phyloP scores from a whole-genome alignment of 2,888 invertebrate species.

The Rhamnusium bicolor region DNA sequence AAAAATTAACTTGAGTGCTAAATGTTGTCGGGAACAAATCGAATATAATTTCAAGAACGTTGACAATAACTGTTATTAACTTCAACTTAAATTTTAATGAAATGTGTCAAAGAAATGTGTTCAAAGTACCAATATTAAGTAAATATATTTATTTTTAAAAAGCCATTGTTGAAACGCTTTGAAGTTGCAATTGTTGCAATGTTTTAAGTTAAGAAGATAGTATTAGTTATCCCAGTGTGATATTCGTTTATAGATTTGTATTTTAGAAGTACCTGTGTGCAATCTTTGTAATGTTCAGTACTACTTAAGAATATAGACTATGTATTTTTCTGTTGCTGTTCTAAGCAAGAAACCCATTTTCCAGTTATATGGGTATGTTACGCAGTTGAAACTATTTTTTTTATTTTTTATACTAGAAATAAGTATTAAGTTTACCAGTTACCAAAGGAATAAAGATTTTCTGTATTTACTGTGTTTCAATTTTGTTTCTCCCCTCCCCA shows the following conservation, averaged over 20 bases:
- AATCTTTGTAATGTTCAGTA: constrained; percentile 11
- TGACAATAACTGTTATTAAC: too few relatives aligned
- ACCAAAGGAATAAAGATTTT: background rate
- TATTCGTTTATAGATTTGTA: constrained; percentile 1
- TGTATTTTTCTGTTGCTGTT: constrained; percentile 1
- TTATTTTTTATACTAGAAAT: background rate
- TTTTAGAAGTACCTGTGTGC: constrained; percentile 8
- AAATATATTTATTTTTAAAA: background rate
- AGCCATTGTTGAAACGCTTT: background rate
- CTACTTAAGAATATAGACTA: constrained; percentile 5
- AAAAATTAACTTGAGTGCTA: too few relatives aligned
- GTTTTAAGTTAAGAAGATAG: background rate
- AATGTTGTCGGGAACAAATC: too few relatives aligned
- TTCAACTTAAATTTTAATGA: too few relatives aligned
- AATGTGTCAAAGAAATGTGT: too few relatives aligned
- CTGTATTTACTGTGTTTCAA: background rate
- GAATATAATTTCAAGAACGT: too few relatives aligned
- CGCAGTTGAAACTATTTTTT: background rate
- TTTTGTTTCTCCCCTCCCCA: background rate
- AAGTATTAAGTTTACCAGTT: background rate
- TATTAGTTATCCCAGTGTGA: constrained; percentile 5
- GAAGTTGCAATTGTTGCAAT: background rate
- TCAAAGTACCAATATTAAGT: background rate
- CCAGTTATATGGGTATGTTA: background rate
- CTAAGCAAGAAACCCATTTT: background rate